Conservation (phyloP, 2,888 invertebrate species). For the Harmothoe impar region DNA sequence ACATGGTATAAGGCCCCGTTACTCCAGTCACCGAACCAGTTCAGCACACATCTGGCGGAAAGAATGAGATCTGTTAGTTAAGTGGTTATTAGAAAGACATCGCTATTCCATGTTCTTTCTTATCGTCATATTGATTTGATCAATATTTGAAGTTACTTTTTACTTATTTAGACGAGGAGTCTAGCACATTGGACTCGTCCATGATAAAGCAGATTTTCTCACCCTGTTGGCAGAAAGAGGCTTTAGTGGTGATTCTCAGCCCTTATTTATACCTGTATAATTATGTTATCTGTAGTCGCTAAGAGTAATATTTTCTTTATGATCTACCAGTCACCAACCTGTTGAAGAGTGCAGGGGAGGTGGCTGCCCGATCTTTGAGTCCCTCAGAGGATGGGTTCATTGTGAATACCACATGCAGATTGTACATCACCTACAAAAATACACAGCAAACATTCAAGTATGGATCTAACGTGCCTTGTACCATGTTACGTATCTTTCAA, state of each 20-base stretch:
- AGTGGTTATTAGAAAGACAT: neutral
- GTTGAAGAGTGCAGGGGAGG: slow-evolving; percentile 99
- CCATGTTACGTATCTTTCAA: neutral
- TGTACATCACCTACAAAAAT: slow-evolving; percentile 94
- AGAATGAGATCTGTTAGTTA: neutral
- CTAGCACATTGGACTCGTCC: slow-evolving; percentile 99
- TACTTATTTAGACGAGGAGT: too few relatives aligned
- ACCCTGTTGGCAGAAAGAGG: slow-evolving; percentile 90
- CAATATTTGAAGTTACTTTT: too few relatives aligned
- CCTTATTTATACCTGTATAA: too few relatives aligned
- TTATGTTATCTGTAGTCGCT: too few relatives aligned
- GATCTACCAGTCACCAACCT: slow-evolving; percentile 84
- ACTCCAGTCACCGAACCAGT: slow-evolving; percentile 99
- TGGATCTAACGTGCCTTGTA: neutral
- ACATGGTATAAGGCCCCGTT: slow-evolving; percentile 89
- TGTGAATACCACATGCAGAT: slow-evolving; percentile 99
- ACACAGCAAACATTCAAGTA: neutral
- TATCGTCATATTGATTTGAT: neutral
- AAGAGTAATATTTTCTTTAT: too few relatives aligned
- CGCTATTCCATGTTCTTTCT: neutral
- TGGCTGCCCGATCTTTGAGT: slow-evolving; percentile 98
- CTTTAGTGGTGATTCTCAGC: neutral
- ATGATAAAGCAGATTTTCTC: slow-evolving; percentile 99
- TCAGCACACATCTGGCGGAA: slow-evolving; percentile 91
- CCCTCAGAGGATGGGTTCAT: slow-evolving; percentile 99